Percentiles rank a stretch among this genome's conserved stretches.
Conservation (phyloP, 2,797 vertebrate genomes). For the Euphonia xanthogaster region DNA sequence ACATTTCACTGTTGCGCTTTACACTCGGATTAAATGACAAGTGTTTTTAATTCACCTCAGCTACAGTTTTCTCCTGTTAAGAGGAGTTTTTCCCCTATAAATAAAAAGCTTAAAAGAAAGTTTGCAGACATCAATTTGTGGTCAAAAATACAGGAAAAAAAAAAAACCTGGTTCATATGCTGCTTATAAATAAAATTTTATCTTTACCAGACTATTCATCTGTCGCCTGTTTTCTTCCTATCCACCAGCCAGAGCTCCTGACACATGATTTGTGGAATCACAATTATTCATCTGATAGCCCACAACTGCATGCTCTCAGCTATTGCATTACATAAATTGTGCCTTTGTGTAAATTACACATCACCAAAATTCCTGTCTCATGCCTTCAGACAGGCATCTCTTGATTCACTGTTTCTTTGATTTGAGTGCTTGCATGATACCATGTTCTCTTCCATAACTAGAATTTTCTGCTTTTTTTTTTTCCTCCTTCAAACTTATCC, state of each 20-base stretch:
- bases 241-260: neutral
- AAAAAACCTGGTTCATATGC: neutral
- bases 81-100: neutral
- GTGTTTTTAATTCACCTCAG: neutral
- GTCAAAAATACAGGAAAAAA: neutral
- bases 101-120: neutral
- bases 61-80: neutral
- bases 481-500: neutral
- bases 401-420: neutral
- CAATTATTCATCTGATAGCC: neutral
- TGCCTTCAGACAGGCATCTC: neutral
- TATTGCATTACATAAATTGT: constrained; percentile 15
- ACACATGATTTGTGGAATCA: neutral
- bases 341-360: neutral
- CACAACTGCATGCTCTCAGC: neutral
- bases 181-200: constrained; percentile 7
- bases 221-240: neutral
- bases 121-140: neutral
- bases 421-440: neutral
- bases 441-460: neutral
- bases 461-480: neutral
- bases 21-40: neutral
- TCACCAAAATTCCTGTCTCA: neutral
- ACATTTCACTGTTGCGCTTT: neutral
- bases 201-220: constrained; percentile 13